Evolutionary conservation across 2,797 vertebrate species (phyloP).

Genomic region (Cynopterus sphinx): DNA sequence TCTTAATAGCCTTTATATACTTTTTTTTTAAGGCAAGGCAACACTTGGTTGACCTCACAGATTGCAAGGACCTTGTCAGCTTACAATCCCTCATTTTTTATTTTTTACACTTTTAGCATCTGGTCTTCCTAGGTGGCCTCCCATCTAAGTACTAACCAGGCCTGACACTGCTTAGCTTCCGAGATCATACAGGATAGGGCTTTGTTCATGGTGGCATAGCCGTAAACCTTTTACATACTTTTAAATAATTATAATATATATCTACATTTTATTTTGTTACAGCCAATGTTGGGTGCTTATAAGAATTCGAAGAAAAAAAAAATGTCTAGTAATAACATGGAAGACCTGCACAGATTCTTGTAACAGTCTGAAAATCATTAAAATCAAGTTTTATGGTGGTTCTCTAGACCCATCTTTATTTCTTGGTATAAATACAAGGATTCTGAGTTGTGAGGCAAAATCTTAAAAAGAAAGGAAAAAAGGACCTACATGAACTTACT

Average conservation of each 20-base stretch:
- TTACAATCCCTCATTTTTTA: no score
- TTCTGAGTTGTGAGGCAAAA: not conserved
- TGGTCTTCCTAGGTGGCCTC: no score
- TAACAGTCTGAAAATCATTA: not conserved
- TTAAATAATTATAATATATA: not conserved
- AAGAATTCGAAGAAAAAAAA: not conserved
- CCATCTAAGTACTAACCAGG: no score
- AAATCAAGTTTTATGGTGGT: not conserved
- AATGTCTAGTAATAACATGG: not conserved
- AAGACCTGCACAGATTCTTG: not conserved
- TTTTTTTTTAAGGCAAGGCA: no score
- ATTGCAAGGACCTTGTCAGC: no score
- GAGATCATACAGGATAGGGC: no score
- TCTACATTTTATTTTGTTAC: not conserved
- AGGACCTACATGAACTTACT: not conserved
- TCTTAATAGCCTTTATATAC: not conserved
- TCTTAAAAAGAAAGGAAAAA: not conserved
- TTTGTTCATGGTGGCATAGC: no score
- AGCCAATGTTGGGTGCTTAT: not conserved
- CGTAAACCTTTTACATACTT: not conserved
- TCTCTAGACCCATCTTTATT: not conserved
- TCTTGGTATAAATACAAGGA: not conserved
- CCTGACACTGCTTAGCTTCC: no score
- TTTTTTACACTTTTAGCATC: no score
- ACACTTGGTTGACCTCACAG: no score